A percentile compares a stretch with the other conserved stretches of the same genome.
Conservation (phyloP, 2,113 vertebrate species). For the Casuarius casuarius region DNA sequence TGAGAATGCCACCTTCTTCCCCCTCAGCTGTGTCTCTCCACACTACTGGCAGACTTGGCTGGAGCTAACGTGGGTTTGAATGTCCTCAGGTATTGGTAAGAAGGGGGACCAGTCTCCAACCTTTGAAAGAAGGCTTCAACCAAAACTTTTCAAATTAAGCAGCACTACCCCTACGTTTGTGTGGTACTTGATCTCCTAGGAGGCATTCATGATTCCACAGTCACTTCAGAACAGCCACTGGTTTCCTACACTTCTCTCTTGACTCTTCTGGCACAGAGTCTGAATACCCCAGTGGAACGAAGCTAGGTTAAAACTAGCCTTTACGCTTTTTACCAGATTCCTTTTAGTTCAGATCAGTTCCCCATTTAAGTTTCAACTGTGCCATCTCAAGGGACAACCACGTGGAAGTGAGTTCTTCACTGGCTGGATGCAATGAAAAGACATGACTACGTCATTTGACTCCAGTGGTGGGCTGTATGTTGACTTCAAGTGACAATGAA, state of each 20-base stretch:
- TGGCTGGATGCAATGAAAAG: background rate
- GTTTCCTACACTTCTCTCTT: background rate
- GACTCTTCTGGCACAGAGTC: background rate
- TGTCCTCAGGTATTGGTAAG: background rate
- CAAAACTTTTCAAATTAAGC: background rate
- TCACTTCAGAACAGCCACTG: background rate
- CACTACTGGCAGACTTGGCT: background rate
- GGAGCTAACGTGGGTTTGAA: background rate
- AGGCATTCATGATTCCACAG: background rate
- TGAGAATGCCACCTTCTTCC: background rate
- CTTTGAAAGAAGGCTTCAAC: background rate
- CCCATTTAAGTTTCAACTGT: background rate
- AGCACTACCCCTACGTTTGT: background rate
- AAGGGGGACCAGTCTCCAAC: background rate
- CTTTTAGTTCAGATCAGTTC: slow-evolving; percentile 2
- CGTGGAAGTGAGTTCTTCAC: background rate
- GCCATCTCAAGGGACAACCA: background rate
- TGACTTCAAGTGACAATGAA: background rate
- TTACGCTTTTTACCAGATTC: background rate
- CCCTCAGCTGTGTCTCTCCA: background rate
- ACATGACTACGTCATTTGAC: background rate
- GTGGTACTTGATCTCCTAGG: background rate
- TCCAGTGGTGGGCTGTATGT: background rate
- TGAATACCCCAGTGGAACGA: background rate
- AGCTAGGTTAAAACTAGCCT: background rate